These are phyloP conservation scores for Papilio polyxenes DNA, from an alignment of 1,140 invertebrate species.

Conservation along the genomic window DNA sequence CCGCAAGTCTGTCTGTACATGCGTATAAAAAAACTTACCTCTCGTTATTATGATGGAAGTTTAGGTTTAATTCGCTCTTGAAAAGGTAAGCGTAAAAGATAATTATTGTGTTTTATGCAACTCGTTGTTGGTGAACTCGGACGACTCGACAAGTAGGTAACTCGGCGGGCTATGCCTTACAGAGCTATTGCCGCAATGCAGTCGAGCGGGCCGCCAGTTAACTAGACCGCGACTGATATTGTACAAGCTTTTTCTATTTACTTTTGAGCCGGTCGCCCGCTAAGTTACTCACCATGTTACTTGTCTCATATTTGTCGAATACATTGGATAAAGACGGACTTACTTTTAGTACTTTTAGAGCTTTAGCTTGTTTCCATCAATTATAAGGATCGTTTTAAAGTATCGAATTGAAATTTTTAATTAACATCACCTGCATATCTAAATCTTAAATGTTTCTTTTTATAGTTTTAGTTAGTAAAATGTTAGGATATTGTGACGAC, in stretches of 20 bases:
- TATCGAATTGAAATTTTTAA: background rate
- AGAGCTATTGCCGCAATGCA: constrained; percentile 56
- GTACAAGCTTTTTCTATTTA: constrained; percentile 39
- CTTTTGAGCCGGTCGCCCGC: constrained; percentile 14
- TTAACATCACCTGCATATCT: background rate
- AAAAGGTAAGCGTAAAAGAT: background rate
- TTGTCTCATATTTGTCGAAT: constrained; percentile 11
- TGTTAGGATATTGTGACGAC: background rate
- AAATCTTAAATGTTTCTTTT: background rate
- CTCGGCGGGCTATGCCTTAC: constrained; percentile 34
- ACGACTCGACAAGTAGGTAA: constrained; percentile 28
- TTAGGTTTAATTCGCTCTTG: constrained; percentile 29
- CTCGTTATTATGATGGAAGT: constrained; percentile 11
- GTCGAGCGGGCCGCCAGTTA: constrained; percentile 48
- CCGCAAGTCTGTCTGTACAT: constrained; percentile 50
- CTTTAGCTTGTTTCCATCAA: background rate
- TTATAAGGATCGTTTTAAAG: constrained; percentile 22
- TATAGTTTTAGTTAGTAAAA: constrained; percentile 19
- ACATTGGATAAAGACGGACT: constrained; percentile 9
- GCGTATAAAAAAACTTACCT: background rate
- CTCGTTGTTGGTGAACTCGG: background rate
- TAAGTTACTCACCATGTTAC: constrained; percentile 13
- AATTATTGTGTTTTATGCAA: background rate
- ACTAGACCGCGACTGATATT: constrained; percentile 52
- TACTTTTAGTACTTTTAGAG: background rate